Base-by-base conservation (phyloP, 2,113 vertebrate genomes). In the Prochilodus magdalenae region DNA sequence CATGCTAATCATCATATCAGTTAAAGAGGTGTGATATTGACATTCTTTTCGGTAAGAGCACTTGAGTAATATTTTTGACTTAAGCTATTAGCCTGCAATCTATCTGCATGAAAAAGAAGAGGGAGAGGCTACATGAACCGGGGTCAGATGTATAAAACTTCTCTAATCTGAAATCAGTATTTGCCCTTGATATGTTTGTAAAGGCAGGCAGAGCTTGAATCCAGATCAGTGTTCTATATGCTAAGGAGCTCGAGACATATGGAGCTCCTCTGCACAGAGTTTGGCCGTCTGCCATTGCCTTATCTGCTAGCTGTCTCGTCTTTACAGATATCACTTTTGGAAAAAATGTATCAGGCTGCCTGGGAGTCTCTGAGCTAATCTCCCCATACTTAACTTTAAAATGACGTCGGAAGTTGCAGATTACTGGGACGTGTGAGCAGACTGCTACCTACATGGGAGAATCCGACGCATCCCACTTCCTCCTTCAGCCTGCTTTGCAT, bases 311-410 rank as follows among this genome's bases (percentile, higher is more conserved):
- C 27, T 44, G n/a, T 55, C 33, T 44, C 36, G 30, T 55, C 36
- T 80, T 70, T 57, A 73, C 73, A 67, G 67, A 60, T 59, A 60
- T 59, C 27, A 66, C 74, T 77, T 20, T 1, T 36, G 36, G 70
- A 36, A 79, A 55, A 26, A 71, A 82, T 71, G 53, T 62, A 47
- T 7, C 55, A 76, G 66, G 69, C 47, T 3, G 40, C 5, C 14
- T 73, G 62, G 67, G 79, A 81, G 74, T 51, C 47, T 66, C 70
- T 67, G 60, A 2, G 13, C 33, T 81, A 77, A 74, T 79, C 70
- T 29, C 65, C 47, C 76, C 75, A 26, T 57, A 79, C 44, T 73
- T 75, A 51, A 36, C 75, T 75, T 73, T 83, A 65, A 63, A 77
- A 63, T 72, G 4, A 60, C 51, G 59, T 65, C 55, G 59, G 75